These are phyloP conservation scores for Plotosus lineatus DNA, from an alignment of 2,113 vertebrate genomes.

Conservation along the genomic window DNA sequence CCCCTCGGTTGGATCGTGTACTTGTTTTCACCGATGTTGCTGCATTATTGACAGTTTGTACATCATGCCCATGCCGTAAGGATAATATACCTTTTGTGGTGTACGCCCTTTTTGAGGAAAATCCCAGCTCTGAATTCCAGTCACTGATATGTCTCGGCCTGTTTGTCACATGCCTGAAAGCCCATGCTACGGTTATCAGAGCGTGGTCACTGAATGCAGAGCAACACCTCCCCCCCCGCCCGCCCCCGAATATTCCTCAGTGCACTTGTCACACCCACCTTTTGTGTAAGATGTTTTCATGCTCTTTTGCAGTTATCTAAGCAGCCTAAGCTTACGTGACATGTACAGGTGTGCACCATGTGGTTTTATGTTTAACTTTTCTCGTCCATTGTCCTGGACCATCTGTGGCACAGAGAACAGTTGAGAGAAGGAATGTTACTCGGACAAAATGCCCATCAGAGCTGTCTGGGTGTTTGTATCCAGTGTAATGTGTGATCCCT, in stretches of 20 bases:
- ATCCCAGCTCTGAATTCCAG: slow-evolving; percentile 11
- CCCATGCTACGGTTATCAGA: neutral
- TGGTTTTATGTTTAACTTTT: neutral
- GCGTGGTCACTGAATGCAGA: slow-evolving; percentile 9
- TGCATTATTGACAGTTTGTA: neutral
- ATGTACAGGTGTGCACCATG: slow-evolving; percentile 9
- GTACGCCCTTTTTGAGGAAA: slow-evolving; percentile 11
- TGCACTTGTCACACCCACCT: slow-evolving; percentile 26
- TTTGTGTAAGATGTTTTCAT: neutral
- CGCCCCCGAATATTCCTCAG: neutral
- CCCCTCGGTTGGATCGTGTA: neutral
- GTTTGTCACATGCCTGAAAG: slow-evolving; percentile 29
- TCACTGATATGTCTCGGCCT: slow-evolving; percentile 25
- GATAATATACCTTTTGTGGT: slow-evolving; percentile 13
- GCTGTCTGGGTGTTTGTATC: neutral
- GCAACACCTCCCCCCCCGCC: no score
- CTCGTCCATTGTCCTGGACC: neutral
- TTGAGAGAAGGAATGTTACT: neutral
- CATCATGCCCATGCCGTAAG: neutral
- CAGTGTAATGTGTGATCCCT: neutral
- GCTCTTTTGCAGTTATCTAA: neutral
- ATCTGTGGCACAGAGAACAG: neutral
- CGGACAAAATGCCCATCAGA: neutral
- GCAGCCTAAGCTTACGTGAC: neutral
- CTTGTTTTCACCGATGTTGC: neutral